phyloP scores from a whole-genome alignment of 2,797 vertebrate genomes.

The Liasis olivaceus region DNA sequence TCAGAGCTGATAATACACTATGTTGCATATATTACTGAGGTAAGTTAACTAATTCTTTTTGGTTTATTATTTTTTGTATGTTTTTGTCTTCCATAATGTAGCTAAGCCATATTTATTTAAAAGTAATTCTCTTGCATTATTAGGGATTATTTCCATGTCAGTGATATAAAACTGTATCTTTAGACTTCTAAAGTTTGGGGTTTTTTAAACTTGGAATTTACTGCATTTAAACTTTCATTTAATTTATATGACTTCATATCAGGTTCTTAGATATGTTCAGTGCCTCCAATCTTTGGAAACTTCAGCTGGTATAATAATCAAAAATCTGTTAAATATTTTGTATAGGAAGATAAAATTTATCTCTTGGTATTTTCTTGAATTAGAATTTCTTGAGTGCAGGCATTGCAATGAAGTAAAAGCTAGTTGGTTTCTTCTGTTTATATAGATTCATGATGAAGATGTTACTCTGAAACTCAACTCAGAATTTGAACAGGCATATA shows the following conservation, averaged over 20 bases:
- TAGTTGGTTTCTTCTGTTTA: neutral
- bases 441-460: slow-evolving; percentile 85
- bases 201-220: neutral
- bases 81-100: neutral
- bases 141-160: neutral
- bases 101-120: neutral
- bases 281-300: neutral
- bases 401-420: neutral
- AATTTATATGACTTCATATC: neutral
- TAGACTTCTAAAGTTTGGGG: too few species aligned
- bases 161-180: neutral
- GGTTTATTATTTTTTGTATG: neutral
- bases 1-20: slow-evolving; percentile 77
- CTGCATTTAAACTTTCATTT: neutral
- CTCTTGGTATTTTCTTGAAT: neutral
- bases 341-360: neutral
- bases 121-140: neutral
- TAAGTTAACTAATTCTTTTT: slow-evolving; percentile 60
- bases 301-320: neutral
- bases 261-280: neutral
- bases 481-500: slow-evolving; percentile 83
- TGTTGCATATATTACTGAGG: slow-evolving; percentile 81
- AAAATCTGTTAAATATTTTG: neutral
- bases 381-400: neutral
- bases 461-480: slow-evolving; percentile 84